These are phyloP conservation scores for human (Homo sapiens) DNA, from an alignment of 2,113 vertebrate genomes.

Conservation along the genomic window GRCh38 chr3:143943501-143944000, in stretches of 20 bases:
- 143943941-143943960: neutral
- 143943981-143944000: neutral
- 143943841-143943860: neutral
- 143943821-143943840: neutral
- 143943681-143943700: neutral
- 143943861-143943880: neutral
- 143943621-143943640: neutral
- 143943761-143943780: neutral
- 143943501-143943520: no score
- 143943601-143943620: neutral
- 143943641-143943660: neutral
- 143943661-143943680: neutral
- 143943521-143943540: no score
- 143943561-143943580: neutral
- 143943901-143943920: neutral
- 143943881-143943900: neutral
- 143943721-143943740: neutral
- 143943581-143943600: slow-evolving; percentile 20
- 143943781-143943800: neutral
- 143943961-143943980: neutral
- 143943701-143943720: neutral
- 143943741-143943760: neutral
- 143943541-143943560: no score
- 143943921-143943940: neutral
- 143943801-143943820: neutral